Base-by-base conservation (phyloP, 2,797 vertebrate genomes). In the Anguilla anguilla region DNA sequence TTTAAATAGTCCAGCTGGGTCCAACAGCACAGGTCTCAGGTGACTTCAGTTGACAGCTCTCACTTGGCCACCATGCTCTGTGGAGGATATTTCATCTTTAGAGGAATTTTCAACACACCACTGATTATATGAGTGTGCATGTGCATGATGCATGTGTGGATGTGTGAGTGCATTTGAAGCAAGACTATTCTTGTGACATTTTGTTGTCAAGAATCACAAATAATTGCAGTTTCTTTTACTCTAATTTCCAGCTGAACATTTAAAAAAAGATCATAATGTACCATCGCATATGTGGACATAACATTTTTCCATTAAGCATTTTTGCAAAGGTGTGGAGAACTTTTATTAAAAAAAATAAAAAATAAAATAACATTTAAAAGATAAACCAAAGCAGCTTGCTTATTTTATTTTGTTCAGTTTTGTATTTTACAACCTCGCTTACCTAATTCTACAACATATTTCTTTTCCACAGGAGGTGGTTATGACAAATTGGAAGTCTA, bases 401-500 rank as follows among this genome's bases (percentile, higher is more conserved):
- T 90, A 74, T 31, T 74, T 74, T 74, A 74, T 74, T 39, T 93
- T 94, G 94, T 94, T 95, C 94, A 91, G 92, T 87, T 92, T 91
- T 93, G 89, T 90, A 91, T 95, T 93, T 90, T 92, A 91, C 93
- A 96, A 96, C 95, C 94, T 94, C 94, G 95, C 94, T 95, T 94
- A 97, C 95, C 95, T 97, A 97, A 98, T 97, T 97, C 94, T 94
- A 96, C 96, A 97, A 97, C 98, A 99, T 98, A 98, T 99, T 99
- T 99, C 95, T 95, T 96, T 99, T 97, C 98, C 98, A 98, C 98
- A 98, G 98, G 98, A 99, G 98, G 98, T 98, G 97, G 97, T 98
- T 98, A 98, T 99, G 98, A 99, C 98, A 99, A 99, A 99, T 99
- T 99, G 99, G 97, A 98, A 99, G 98, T 97, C 97, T 98, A 97